Percentiles rank a stretch among this genome's conserved stretches.
Conservation (phyloP, 2,797 vertebrate genomes). For the Octomys mimax region DNA sequence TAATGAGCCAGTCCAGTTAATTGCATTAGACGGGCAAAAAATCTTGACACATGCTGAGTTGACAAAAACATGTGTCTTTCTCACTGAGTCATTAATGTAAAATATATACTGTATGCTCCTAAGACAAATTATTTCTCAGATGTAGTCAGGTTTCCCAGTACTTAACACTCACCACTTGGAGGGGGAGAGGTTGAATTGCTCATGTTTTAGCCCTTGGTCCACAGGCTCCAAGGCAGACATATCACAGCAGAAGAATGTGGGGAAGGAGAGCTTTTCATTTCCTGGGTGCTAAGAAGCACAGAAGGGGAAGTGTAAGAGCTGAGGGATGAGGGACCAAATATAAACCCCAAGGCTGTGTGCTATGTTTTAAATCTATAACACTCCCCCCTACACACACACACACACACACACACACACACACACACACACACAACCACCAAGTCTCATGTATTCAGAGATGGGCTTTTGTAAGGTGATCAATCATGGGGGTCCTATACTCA, state of each 20-base stretch:
- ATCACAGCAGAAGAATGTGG: not conserved
- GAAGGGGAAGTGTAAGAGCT: not conserved
- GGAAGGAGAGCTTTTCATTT: not conserved
- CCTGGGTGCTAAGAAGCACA: not conserved
- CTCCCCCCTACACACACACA: accelerated
- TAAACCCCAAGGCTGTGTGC: not conserved
- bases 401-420: too few relatives aligned
- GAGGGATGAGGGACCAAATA: not conserved
- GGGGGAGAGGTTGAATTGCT: not conserved
- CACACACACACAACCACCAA: not conserved
- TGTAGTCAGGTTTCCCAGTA: not conserved
- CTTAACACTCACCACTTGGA: not conserved
- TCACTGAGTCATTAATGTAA: not conserved
- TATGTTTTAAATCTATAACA: not conserved
- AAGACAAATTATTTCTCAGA: not conserved
- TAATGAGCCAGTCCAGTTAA: not conserved
- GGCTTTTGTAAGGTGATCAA: not conserved
- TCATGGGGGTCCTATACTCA: not conserved
- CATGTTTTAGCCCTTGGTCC: not conserved
- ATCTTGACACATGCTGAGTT: not conserved
- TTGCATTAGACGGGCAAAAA: not conserved
- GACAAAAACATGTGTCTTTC: not conserved
- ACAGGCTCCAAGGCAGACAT: not conserved
- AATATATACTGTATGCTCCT: not conserved
- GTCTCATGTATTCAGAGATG: not conserved